phyloP scores from a whole-genome alignment of 2,888 invertebrate genomes.

The Drosophila mulleri region DNA sequence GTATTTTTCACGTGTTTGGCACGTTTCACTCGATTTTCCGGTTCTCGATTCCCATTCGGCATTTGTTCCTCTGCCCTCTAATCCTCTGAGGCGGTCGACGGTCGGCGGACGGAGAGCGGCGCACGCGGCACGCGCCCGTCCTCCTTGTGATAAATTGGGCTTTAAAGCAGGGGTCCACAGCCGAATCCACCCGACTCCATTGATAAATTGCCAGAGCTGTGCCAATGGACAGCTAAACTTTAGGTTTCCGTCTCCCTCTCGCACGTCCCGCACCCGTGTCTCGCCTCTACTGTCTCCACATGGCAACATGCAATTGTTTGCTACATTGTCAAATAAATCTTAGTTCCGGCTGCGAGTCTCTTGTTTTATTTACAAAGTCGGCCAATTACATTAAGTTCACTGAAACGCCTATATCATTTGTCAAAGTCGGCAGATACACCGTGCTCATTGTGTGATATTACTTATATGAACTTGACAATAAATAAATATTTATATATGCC shows the following conservation, averaged over 20 bases:
- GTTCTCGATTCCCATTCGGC: conserved; percentile 60
- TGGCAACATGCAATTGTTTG: conserved; percentile 67
- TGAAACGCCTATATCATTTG: conserved; percentile 47
- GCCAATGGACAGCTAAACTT: conserved; percentile 64
- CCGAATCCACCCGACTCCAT: conserved; percentile 37
- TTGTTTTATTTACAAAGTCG: conserved; percentile 73
- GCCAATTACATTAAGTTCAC: conserved; percentile 72
- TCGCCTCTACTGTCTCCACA: conserved; percentile 2
- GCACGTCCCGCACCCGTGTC: background rate
- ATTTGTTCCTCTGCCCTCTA: conserved; percentile 44
- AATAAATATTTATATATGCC: conserved; percentile 29
- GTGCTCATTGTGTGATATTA: conserved; percentile 17
- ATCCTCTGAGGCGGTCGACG: conserved; percentile 51
- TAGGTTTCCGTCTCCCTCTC: conserved; percentile 13
- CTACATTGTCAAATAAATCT: conserved; percentile 71
- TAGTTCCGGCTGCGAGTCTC: conserved; percentile 50
- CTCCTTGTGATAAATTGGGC: conserved; percentile 76
- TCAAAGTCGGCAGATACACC: conserved; percentile 30
- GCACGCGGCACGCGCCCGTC: conserved; percentile 63
- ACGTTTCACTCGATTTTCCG: conserved; percentile 82
- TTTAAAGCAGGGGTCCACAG: conserved; percentile 66
- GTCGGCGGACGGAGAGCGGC: conserved; percentile 40
- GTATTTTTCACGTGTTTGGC: conserved; percentile 83
- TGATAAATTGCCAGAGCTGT: conserved; percentile 71
- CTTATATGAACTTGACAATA: conserved; percentile 6